phyloP scores from a whole-genome alignment of 2,797 vertebrate genomes.

The Helicolenus hilgendorfi region DNA sequence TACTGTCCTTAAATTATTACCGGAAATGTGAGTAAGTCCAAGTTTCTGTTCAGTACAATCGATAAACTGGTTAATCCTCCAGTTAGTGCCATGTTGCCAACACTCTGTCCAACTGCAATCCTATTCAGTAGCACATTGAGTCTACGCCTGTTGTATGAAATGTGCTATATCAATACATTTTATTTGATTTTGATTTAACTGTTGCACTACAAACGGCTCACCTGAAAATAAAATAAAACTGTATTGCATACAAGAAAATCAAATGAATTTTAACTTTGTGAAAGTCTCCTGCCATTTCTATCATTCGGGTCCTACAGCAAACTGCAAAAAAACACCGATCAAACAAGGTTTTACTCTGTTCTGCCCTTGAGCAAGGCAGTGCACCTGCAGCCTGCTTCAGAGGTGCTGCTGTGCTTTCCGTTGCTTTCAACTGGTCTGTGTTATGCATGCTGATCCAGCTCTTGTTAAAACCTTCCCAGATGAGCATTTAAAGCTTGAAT shows the following conservation, averaged over 20 bases:
- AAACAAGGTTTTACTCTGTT: neutral
- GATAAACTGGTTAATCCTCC: too few species aligned
- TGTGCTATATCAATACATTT: too few species aligned
- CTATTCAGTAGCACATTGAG: too few species aligned
- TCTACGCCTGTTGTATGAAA: too few species aligned
- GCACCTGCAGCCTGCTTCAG: neutral
- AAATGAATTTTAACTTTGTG: neutral
- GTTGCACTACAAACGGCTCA: neutral
- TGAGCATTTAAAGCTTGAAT: conserved; percentile 33
- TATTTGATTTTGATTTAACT: too few species aligned
- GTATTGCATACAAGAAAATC: neutral
- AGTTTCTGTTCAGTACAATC: too few species aligned
- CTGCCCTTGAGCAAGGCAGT: conserved; percentile 17
- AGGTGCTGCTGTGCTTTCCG: neutral
- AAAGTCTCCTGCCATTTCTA: neutral
- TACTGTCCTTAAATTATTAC: too few species aligned
- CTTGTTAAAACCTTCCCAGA: conserved; percentile 34
- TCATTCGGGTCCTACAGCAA: neutral
- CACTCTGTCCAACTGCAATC: too few species aligned
- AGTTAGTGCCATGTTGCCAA: too few species aligned
- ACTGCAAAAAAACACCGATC: neutral
- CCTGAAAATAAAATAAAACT: neutral
- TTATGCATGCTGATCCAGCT: neutral
- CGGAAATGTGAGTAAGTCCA: too few species aligned
- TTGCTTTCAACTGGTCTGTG: neutral